Evolutionary conservation across 2,888 invertebrate species (phyloP), one percentile per base, ranked within the genome.

Genomic region (Hypselothyrea guttata): DNA sequence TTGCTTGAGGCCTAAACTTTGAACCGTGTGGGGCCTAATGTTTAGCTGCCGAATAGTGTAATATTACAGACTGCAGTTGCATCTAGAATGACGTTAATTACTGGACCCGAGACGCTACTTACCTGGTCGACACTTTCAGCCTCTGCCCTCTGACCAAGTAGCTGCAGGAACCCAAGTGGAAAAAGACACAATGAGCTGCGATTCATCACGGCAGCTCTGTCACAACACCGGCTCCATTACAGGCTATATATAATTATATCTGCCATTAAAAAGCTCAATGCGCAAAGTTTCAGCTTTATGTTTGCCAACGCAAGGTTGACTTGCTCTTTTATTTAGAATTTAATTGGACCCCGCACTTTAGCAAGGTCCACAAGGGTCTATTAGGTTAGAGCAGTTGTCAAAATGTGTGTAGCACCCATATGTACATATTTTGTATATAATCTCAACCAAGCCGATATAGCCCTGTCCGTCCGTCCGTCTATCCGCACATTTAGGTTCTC

Each of bases 51-150:
- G n/a, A n/a, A n/a, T n/a, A n/a, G n/a, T n/a, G n/a, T n/a, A n/a
- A n/a, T n/a, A n/a, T n/a, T n/a, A n/a, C n/a, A n/a, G n/a, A n/a
- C n/a, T n/a, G 22, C 22, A 4, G 22, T 22, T 22, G 22, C 22
- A 22, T 22, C 5, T 42, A 30, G 51, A 55, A 52, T 61, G 34
- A 55, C 60, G 54, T 41, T 61, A 66, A 56, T 66, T 60, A 46
- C 8, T 38, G 34, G 22, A 34, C 11, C 27, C 9, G 1, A 49
- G 22, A 2, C 61, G 61, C 55, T 34, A 38, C 46, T 53, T 61
- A 42, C 12, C 38, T 27, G 33, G 45, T 13, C 52, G 33, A 46
- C 18, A 15, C 9, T 16, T 12, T 11, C 9, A 9, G 38, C 37
- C 5, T 28, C 18, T 38, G 38, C 16, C 18, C 38, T 38, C 13